These are phyloP conservation scores for Trichomycterus rosablanca DNA, from an alignment of 2,113 vertebrate genomes.

Conservation along the genomic window DNA sequence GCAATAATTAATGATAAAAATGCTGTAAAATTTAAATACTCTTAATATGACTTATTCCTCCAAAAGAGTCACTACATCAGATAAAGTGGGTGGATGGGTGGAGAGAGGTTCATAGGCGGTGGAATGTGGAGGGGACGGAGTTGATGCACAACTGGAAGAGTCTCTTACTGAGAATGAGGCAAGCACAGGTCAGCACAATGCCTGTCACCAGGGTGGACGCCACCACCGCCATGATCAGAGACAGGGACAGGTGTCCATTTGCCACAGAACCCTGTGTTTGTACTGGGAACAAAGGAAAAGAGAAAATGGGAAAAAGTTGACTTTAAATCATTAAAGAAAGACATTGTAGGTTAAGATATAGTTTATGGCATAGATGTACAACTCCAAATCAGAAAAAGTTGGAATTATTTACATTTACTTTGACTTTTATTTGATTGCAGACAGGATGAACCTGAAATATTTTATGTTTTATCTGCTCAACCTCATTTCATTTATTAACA, in stretches of 20 bases:
- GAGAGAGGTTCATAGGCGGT: constrained; percentile 61
- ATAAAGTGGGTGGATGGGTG: constrained; percentile 8
- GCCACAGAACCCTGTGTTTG: constrained; percentile 50
- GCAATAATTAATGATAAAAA: background rate
- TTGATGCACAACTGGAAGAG: constrained; percentile 62
- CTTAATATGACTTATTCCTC: background rate
- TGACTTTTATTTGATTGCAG: no score
- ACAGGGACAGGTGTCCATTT: constrained; percentile 68
- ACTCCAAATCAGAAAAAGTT: no score
- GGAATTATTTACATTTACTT: no score
- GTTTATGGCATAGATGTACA: no score
- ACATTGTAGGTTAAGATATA: no score
- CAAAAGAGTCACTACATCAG: constrained; percentile 1
- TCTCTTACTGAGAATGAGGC: constrained; percentile 83
- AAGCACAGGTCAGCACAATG: constrained; percentile 73
- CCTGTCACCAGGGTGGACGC: constrained; percentile 73
- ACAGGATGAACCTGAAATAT: no score
- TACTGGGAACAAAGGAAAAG: constrained; percentile 42
- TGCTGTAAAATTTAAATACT: background rate
- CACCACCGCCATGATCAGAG: constrained; percentile 77
- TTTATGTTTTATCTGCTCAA: no score
- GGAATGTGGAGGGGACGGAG: constrained; percentile 66
- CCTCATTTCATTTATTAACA: no score
- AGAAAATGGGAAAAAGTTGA: background rate
- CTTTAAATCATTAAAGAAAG: background rate